Evolutionary conservation across 30 jellyfish, hydroid and myxozoan genomes (phyloP), one percentile per base, ranked within the genome.

Genomic region (Catostylus mosaicus): DNA sequence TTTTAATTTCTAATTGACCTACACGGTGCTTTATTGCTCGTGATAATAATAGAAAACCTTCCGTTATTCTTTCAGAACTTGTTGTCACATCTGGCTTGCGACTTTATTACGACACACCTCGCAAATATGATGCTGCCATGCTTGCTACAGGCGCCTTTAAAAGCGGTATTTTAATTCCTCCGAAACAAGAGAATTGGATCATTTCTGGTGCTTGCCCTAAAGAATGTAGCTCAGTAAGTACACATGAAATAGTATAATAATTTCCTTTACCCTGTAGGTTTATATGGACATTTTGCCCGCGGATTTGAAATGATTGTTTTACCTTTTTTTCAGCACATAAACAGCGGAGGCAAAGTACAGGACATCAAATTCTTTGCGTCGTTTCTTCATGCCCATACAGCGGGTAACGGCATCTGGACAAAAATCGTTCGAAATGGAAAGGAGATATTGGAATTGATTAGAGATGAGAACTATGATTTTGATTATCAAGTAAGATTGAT

Each of bases 381-480:
- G 10, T 74, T 85, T 34, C 95, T 89, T 2, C 95, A 85, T 37
- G 84, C 81, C 7, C 95, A 85, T 40, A 31, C 80, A 8, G 63
- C 83, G 20, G 89, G 88, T 33, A 63, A 20, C 1, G 95, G 95
- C n/a, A 48, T 85, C 30, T 73, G 88, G 88, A 85, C 95, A 30
- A 85, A 85, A 37, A 48, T 51, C 1, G 5, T 74, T 6, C 76
- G 95, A 63, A 73, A 85, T 63, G 95, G 88, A 47, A 74, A 59
- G 36, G 88, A 85, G 70, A 34, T 85, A 3, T 40, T 31, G 31
- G 95, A 85, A 34, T 33, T 85, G 4, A 36, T 73, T 2, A 63
- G 89, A 60, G 88, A 85, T 47, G 79, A 71, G 11, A 83, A 73
- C 43, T 83, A 72, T 45, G 87, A 83, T 30, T 83, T 83, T 46